These are phyloP conservation scores for Leptosomus discolor DNA, from an alignment of 2,113 vertebrate species.

Conservation along the genomic window DNA sequence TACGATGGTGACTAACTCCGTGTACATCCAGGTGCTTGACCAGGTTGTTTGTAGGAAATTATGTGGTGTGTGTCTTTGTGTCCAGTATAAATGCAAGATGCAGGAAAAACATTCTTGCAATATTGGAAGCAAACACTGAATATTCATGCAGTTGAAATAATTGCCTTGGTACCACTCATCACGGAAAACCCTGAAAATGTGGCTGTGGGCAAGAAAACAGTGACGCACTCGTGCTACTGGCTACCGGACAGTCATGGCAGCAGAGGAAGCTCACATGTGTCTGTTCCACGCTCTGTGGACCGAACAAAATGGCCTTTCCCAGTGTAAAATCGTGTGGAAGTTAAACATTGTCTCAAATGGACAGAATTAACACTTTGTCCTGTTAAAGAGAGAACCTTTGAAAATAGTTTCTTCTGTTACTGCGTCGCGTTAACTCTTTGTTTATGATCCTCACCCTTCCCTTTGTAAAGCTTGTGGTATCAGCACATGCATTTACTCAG, in stretches of 20 bases:
- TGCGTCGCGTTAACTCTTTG: background rate
- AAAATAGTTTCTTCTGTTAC: background rate
- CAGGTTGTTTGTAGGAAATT: background rate
- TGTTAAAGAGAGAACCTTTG: background rate
- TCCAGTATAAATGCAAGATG: background rate
- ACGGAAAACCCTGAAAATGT: background rate
- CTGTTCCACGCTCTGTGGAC: accelerated
- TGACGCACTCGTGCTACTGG: background rate
- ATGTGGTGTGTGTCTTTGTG: accelerated
- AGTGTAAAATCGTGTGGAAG: accelerated
- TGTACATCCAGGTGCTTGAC: background rate
- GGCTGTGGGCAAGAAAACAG: accelerated
- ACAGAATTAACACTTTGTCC: background rate
- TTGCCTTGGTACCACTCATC: background rate
- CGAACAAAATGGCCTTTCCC: background rate
- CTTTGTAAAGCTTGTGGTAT: background rate
- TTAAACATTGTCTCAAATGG: background rate
- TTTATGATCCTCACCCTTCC: background rate
- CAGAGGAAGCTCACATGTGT: background rate
- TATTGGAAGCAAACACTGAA: background rate
- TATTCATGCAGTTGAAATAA: background rate
- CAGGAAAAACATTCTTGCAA: background rate
- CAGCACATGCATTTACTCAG: background rate
- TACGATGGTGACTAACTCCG: background rate
- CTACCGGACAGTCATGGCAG: accelerated